Conservation (phyloP, 1,140 invertebrate species). For the Drosophila santomea region DNA sequence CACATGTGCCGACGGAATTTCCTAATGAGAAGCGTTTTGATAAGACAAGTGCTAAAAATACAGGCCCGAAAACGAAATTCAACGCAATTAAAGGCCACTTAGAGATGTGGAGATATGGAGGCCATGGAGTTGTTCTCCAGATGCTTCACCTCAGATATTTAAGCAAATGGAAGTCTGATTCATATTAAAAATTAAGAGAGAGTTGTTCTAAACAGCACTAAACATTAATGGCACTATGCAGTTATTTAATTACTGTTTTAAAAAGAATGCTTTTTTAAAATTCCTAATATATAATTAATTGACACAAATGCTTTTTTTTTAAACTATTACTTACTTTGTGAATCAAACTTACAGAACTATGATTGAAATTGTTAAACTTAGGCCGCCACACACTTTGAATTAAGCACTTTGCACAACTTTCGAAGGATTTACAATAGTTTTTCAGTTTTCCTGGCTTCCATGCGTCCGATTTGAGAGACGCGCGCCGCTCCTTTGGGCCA, state of each 20-base stretch:
- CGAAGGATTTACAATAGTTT: constrained; percentile 26
- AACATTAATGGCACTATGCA: no score
- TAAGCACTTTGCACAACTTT: constrained; percentile 21
- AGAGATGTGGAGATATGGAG: constrained; percentile 25
- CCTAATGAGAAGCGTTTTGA: constrained; percentile 34
- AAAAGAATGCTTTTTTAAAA: no score
- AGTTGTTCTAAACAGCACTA: no score
- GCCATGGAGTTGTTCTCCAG: constrained; percentile 3
- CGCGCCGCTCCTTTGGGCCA: constrained; percentile 69
- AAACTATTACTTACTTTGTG: constrained; percentile 13
- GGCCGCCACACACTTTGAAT: not conserved
- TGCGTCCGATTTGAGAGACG: constrained; percentile 58
- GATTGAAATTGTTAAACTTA: not conserved
- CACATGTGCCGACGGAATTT: constrained; percentile 43
- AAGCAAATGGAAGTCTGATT: not conserved
- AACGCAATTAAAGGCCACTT: constrained; percentile 67
- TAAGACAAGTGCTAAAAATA: constrained; percentile 45
- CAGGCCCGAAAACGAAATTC: constrained; percentile 8
- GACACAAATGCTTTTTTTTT: no score
- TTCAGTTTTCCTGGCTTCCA: not conserved
- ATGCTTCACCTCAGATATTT: not conserved
- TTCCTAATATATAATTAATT: no score
- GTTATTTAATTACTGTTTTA: no score
- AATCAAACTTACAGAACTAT: no score
- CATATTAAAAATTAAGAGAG: not conserved